Base-by-base conservation (phyloP, 2,888 invertebrate species). In the Aethes cnicana region DNA sequence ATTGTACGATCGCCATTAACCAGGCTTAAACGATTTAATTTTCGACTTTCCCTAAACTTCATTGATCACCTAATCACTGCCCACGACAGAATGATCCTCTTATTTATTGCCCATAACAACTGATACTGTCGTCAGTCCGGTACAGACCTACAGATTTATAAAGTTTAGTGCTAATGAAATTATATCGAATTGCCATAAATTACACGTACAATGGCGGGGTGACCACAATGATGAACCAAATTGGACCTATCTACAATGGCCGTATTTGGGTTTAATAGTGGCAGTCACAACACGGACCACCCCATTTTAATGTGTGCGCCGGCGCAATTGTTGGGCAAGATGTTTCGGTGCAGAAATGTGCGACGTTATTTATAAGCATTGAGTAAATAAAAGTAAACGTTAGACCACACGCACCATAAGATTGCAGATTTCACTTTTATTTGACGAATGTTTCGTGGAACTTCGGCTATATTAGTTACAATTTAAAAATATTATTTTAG, bases 51-150 rank as follows among this genome's bases (percentile, higher is more conserved):
- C 84, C 84, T 75, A 75, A 79, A 80, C 72, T 70, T 74, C 76
- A 80, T 79, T 80, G 77, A 78, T 70, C 70, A 72, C 77, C 81
- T 84, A 86, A 88, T 87, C 84, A 84, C 82, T 63, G 72, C 72
- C 71, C 69, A 79, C 76, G 71, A 88, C 89, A 84, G 82, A 81
- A 76, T 86, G 87, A 89, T 89, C 88, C 86, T 70, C 65, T 69
- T 78, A 89, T 89, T 88, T 89, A 89, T 88, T 73, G 83, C 68
- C 80, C 75, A 77, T 84, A 81, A 77, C 77, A 74, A 74, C 75
- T 63, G 76, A 68, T 64, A 72, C 69, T 80, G 85, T 84, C 85
- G 75, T 81, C 83, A 79, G 74, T 72, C 64, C n/a, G n/a, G n/a
- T 71, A 73, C 77, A 74, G 73, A 69, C 64, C 61, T 72, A 75